These are phyloP conservation scores for Drosophila sproati DNA, from an alignment of 1,140 invertebrate genomes.

Conservation along the genomic window DNA sequence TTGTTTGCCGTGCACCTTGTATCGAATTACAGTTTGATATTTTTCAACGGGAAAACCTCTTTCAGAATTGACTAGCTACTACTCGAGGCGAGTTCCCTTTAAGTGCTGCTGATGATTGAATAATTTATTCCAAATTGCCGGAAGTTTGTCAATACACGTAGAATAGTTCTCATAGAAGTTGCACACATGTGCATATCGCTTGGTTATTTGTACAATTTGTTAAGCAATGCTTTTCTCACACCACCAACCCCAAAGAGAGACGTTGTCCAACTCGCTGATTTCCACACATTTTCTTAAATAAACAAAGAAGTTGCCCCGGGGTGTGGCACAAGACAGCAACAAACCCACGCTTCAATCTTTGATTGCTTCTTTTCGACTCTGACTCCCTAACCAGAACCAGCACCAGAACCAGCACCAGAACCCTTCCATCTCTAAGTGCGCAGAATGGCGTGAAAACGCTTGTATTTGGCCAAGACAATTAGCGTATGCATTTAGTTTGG, in stretches of 20 bases:
- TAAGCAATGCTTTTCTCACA: constrained; percentile 74
- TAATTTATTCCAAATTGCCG: constrained; percentile 50
- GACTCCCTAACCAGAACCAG: constrained; percentile 16
- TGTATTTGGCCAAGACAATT: constrained; percentile 78
- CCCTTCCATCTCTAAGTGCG: constrained; percentile 49
- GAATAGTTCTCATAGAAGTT: constrained; percentile 51
- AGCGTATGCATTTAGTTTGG: constrained; percentile 33
- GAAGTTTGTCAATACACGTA: constrained; percentile 53
- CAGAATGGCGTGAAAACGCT: constrained; percentile 81
- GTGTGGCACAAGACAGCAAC: constrained; percentile 48
- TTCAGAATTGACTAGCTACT: constrained; percentile 1
- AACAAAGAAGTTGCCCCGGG: constrained; percentile 64
- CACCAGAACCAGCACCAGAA: constrained; percentile 2
- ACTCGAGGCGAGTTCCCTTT: too few relatives aligned
- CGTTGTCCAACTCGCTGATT: constrained; percentile 32
- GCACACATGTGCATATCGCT: constrained; percentile 3
- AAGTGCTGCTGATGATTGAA: too few relatives aligned
- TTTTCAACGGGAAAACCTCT: too few relatives aligned
- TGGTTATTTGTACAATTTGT: constrained; percentile 63
- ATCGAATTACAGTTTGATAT: constrained; percentile 33
- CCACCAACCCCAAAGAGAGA: constrained; percentile 47
- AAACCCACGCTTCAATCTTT: constrained; percentile 51
- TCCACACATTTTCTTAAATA: constrained; percentile 70
- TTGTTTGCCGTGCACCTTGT: neutral
- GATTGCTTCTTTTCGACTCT: constrained; percentile 44